Conservation (phyloP, 2,888 invertebrate genomes). For the Busseola fusca region DNA sequence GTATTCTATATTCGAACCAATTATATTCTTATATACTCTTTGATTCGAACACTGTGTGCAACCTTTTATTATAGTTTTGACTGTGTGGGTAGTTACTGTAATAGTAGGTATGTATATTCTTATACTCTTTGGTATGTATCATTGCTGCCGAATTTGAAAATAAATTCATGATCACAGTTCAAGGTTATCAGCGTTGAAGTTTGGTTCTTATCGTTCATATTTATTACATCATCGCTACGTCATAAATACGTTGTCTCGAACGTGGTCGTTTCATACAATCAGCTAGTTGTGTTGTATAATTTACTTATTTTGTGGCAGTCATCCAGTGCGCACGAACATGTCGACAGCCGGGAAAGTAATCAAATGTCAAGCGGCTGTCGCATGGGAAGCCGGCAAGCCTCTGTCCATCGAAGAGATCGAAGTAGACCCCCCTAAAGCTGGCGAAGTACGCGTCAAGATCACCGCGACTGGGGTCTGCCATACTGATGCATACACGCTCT, state of each 20-base stretch:
- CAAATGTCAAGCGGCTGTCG: conserved; percentile 97
- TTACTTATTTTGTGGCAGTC: conserved; percentile 68
- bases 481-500: conserved; percentile 96
- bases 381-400: conserved; percentile 97
- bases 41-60: not conserved
- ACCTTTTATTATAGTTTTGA: too few relatives aligned
- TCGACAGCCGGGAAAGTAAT: conserved; percentile 91
- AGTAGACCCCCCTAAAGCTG: conserved; percentile 97
- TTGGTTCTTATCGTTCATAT: conserved; percentile 46
- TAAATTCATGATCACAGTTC: conserved; percentile 52
- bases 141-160: not conserved
- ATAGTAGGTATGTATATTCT: not conserved
- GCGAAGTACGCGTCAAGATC: conserved; percentile 96
- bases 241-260: conserved; percentile 38
- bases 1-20: too few relatives aligned
- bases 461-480: conserved; percentile 96
- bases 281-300: conserved; percentile 22
- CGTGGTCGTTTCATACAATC: conserved; percentile 14
- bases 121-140: too few relatives aligned
- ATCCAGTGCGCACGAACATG: conserved; percentile 70
- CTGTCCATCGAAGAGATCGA: conserved; percentile 96
- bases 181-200: conserved; percentile 45
- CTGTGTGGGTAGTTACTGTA: not conserved
- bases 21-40: not conserved
- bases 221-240: conserved; percentile 64